phyloP scores from a whole-genome alignment of 30 jellyfish, hydroid and myxozoan species.

The Catostylus mosaicus region DNA sequence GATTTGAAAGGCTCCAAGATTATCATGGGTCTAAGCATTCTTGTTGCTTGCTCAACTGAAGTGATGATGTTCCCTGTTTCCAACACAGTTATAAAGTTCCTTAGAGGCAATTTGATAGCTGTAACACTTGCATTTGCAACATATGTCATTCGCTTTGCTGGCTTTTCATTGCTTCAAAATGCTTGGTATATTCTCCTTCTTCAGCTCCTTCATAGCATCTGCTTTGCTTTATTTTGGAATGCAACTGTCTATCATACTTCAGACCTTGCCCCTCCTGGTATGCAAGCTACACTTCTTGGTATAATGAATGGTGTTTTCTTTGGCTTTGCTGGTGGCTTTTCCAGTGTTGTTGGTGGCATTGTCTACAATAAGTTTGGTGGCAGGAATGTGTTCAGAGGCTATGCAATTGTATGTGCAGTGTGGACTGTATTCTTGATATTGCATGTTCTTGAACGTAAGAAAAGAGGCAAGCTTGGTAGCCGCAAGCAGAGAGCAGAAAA shows the following conservation, averaged over 20 bases:
- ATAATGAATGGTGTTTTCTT: slow-evolving; percentile 59
- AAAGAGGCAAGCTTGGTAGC: slow-evolving; percentile 37
- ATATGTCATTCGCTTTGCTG: slow-evolving; percentile 57
- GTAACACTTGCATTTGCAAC: slow-evolving; percentile 47
- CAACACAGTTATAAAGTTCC: slow-evolving; percentile 30
- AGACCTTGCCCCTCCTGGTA: slow-evolving; percentile 42
- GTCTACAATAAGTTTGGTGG: slow-evolving; percentile 71
- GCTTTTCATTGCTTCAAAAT: slow-evolving; percentile 53
- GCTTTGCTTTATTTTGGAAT: slow-evolving; percentile 67
- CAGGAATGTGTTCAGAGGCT: slow-evolving; percentile 51
- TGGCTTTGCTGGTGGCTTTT: slow-evolving; percentile 67
- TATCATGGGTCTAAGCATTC: slow-evolving; percentile 79
- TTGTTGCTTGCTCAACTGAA: slow-evolving; percentile 74
- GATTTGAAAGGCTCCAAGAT: slow-evolving; percentile 75
- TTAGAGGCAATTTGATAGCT: slow-evolving; percentile 63
- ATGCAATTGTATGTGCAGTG: slow-evolving; percentile 40
- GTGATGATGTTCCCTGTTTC: slow-evolving; percentile 73
- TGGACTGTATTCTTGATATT: slow-evolving; percentile 59
- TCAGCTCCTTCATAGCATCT: slow-evolving; percentile 63
- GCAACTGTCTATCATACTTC: slow-evolving; percentile 65
- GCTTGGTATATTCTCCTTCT: slow-evolving; percentile 70
- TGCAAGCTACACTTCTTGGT: slow-evolving; percentile 67
- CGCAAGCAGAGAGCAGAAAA: slow-evolving; percentile 18
- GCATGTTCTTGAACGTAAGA: slow-evolving; percentile 36
- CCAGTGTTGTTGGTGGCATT: slow-evolving; percentile 70